Base-by-base conservation (phyloP, 2,113 vertebrate species). In the Otocyon megalotis region DNA sequence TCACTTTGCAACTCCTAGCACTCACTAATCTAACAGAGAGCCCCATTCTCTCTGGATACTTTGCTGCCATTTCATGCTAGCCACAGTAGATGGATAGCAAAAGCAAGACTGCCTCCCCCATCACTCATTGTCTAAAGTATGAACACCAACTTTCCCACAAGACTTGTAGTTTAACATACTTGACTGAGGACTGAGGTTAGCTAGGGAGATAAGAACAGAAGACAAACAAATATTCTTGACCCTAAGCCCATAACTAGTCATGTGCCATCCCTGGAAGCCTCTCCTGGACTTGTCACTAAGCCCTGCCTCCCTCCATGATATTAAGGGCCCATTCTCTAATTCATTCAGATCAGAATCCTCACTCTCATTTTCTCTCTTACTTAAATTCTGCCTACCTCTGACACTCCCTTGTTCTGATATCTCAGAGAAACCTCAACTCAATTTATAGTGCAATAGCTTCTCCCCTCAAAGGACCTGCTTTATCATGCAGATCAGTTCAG, bases 401-500 rank as follows among this genome's bases (percentile, higher is more conserved):
- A 35, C 26, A 53, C 24, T 84, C 43, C 43, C 67, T 77, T 37
- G 84, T 86, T 20, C 56, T 63, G 71, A 76, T 35, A 87, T 86
- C 19, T 17, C 35, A 60, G 43, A 20, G 69, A 93, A 94, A 60
- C 28, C 63, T 88, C 83, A 80, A 71, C 48, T 85, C 82, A 88
- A 71, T 92, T 97, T 71, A 85, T 65, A 79, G 58, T 35, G 3
- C 63, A 76, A 16, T 71, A 58, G 16, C 48, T 71, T 77, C 83
- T 69, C 11, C 26, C n/a, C 32, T 4, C 3, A 65, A 82, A 86
- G 2, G 5, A 63, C 58, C 19, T 63, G 79, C 69, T 97, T 97
- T 90, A 85, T 88, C 74, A 82, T 96, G 84, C 65, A 96, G 89
- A 56, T 89, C 14, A 53, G 62, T 67, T 96, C 30, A 37, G 28